These are phyloP conservation scores for Poecilia wingei DNA, from an alignment of 2,797 vertebrate species.

Conservation along the genomic window DNA sequence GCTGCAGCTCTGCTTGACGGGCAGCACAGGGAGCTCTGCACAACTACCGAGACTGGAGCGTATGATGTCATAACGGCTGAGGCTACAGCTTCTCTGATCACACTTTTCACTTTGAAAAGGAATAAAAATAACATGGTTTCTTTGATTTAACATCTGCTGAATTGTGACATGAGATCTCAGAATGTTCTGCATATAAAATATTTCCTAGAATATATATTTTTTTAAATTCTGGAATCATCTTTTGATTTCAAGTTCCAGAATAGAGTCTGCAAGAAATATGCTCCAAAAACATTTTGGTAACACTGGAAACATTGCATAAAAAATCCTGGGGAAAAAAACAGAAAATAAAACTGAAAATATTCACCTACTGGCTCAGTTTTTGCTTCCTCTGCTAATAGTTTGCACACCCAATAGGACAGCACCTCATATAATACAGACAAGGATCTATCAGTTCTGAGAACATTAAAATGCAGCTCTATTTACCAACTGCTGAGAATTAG, in stretches of 20 bases:
- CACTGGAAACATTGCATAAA: no score
- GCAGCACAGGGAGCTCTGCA: background rate
- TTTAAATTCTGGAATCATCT: background rate
- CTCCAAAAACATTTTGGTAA: background rate
- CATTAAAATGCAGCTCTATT: background rate
- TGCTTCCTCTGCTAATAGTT: no score
- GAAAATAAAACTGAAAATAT: no score
- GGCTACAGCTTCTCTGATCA: background rate
- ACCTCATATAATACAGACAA: no score
- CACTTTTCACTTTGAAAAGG: background rate
- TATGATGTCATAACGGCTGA: background rate
- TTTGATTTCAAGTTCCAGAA: background rate
- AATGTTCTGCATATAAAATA: background rate
- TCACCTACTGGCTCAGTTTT: no score
- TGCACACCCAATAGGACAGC: background rate
- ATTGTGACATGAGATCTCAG: background rate
- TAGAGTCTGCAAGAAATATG: background rate
- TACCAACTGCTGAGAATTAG: background rate
- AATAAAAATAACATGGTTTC: background rate
- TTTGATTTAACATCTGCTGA: background rate
- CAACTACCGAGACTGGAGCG: background rate
- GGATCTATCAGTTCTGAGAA: background rate
- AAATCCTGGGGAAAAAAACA: no score
- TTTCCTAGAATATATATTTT: no score
- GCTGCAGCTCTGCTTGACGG: constrained; percentile 58